Percentiles rank a stretch among this genome's conserved stretches.
Evolutionary conservation across 2,888 invertebrate species (phyloP).

Genomic region (Sialis fuliginosa): DNA sequence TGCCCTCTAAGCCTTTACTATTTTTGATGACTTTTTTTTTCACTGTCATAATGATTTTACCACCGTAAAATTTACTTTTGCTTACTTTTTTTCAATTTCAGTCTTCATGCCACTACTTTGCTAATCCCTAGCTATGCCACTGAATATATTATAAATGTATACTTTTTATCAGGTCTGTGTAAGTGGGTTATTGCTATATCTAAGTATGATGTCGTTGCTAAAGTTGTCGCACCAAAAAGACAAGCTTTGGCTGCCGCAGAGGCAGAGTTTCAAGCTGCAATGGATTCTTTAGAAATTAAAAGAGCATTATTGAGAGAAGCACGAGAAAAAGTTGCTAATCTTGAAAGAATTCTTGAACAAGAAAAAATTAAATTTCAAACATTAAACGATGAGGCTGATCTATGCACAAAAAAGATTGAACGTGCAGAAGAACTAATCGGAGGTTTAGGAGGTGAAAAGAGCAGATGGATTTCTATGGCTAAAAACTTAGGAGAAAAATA

Average conservation of each 20-base stretch:
- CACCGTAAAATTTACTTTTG: too few relatives aligned
- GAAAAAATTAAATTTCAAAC: constrained; percentile 48
- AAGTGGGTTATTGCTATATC: constrained; percentile 93
- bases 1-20: too few relatives aligned
- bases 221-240: constrained; percentile 85
- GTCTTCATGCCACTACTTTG: too few relatives aligned
- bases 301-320: constrained; percentile 55
- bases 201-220: constrained; percentile 85
- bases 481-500: constrained; percentile 48
- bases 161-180: constrained; percentile 42
- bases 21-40: too few relatives aligned
- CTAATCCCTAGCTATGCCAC: too few relatives aligned
- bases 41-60: too few relatives aligned
- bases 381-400: constrained; percentile 69
- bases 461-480: constrained; percentile 70
- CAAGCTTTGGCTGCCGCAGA: constrained; percentile 77
- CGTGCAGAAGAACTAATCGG: constrained; percentile 85
- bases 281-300: constrained; percentile 62
- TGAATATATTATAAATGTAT: too few relatives aligned
- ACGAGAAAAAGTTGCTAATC: constrained; percentile 44
- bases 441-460: constrained; percentile 82
- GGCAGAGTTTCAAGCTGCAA: constrained; percentile 51
- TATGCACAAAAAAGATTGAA: constrained; percentile 73
- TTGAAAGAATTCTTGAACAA: constrained; percentile 54
- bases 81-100: too few relatives aligned